phyloP scores from a whole-genome alignment of 2,113 vertebrate genomes.

The Stegastes partitus region DNA sequence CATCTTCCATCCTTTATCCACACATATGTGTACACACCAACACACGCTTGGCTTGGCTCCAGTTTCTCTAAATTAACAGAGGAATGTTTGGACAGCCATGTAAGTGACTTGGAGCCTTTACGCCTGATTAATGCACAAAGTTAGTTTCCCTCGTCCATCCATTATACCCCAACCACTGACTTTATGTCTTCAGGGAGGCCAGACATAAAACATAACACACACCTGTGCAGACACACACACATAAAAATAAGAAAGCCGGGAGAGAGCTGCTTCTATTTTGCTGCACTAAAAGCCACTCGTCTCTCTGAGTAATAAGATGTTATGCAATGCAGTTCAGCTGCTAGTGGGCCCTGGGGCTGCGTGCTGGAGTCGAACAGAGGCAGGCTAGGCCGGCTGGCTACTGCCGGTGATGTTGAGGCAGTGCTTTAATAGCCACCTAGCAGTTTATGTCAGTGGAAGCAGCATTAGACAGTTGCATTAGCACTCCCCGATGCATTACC shows the following conservation, averaged over 20 bases:
- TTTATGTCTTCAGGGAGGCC: conserved; percentile 17
- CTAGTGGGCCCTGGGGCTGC: conserved; percentile 72
- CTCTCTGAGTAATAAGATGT: conserved; percentile 74
- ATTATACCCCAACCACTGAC: conserved; percentile 22
- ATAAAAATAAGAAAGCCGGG: conserved; percentile 38
- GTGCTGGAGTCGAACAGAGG: conserved; percentile 59
- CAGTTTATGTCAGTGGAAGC: conserved; percentile 47
- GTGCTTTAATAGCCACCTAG: conserved; percentile 58
- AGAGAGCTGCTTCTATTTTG: conserved; percentile 52
- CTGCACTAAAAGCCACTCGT: conserved; percentile 72
- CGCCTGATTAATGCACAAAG: conserved; percentile 40
- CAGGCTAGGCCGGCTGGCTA: conserved; percentile 51
- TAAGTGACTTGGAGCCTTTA: background rate
- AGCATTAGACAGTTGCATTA: conserved; percentile 46
- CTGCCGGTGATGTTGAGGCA: conserved; percentile 51
- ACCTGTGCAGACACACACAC: conserved; percentile 26
- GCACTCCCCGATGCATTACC: conserved; percentile 40
- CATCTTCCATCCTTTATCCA: conserved; percentile 2
- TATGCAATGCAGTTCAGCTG: conserved; percentile 76
- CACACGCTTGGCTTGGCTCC: conserved; percentile 21
- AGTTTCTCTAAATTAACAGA: conserved; percentile 11
- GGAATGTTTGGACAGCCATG: conserved; percentile 1
- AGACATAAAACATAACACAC: conserved; percentile 23
- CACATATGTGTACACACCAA: background rate
- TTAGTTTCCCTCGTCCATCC: conserved; percentile 21